Evolutionary conservation across 2,797 vertebrate genomes (phyloP), one percentile per base, ranked within the genome.

Genomic region (Catharus ustulatus): DNA sequence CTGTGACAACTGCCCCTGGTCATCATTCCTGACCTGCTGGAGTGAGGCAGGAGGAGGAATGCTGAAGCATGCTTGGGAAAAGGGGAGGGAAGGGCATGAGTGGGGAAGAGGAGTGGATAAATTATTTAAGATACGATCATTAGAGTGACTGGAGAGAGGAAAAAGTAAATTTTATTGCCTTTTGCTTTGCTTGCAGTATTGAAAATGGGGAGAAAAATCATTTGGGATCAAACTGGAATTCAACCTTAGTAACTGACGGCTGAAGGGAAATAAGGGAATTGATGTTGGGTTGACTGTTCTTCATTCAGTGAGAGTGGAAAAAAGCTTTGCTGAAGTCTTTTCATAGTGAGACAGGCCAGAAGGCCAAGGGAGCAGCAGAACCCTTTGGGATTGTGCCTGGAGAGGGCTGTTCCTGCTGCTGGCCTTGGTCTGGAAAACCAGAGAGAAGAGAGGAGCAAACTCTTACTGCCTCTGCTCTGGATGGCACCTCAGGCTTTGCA

Each of bases 121-220:
- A 94, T 96, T 96, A 94, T 96, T 95, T 74, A 96, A 94, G 81
- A 45, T 61, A 23, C 9, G 2, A 94, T 95, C 86, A 58, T 95
- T 95, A 92, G 32, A 87, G 78, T 71, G 67, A 30, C 0, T 1
- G 6, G 10, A 11, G 22, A 46, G 22, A 30, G 30, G 40, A 54
- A 90, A 78, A 36, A 67, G 52, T 49, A 61, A 49, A 34, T 87
- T 38, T 89, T 66, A 79, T 84, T 90, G n/a, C 43, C 69, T 94
- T 96, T 91, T 85, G 93, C 91, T 95, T 94, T 1, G 4, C 54
- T 88, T 86, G 94, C 91, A 84, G 23, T 93, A 91, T 94, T 68
- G 95, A 85, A 96, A 96, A 67, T 26, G 26, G 73, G 18, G 22
- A 3, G 22, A 36, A 64, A 94, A 95, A 64, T 86, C 83, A 34